phyloP scores from a whole-genome alignment of 2,113 vertebrate genomes.

The Bostrychus sinensis region DNA sequence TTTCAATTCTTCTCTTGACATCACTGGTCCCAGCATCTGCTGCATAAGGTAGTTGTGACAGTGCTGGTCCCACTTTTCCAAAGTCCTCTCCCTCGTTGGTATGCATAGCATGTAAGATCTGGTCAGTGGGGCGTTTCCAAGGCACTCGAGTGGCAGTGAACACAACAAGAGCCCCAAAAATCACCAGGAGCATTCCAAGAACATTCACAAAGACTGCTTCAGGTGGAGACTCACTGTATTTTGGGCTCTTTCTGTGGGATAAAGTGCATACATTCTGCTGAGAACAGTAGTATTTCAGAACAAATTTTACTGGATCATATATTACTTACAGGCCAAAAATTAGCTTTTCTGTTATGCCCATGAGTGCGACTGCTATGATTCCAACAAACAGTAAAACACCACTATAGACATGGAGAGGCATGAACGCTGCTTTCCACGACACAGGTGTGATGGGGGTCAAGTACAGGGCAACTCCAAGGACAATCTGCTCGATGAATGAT shows the following conservation, averaged over 20 bases:
- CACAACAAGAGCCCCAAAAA: slow-evolving; percentile 86
- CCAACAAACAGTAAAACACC: slow-evolving; percentile 88
- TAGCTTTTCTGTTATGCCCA: slow-evolving; percentile 96
- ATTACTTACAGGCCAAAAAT: slow-evolving; percentile 91
- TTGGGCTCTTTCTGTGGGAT: slow-evolving; percentile 63
- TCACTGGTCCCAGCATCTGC: slow-evolving; percentile 77
- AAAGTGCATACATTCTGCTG: not conserved
- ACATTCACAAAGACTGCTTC: slow-evolving; percentile 89
- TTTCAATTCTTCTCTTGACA: slow-evolving; percentile 80
- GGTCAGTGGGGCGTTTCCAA: slow-evolving; percentile 90
- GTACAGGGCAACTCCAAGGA: slow-evolving; percentile 86
- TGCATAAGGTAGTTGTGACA: slow-evolving; percentile 65
- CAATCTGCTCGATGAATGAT: slow-evolving; percentile 81
- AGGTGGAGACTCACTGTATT: slow-evolving; percentile 85
- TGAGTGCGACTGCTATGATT: slow-evolving; percentile 86
- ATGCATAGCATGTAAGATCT: slow-evolving; percentile 54
- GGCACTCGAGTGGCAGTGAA: slow-evolving; percentile 89
- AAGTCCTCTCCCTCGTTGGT: slow-evolving; percentile 59
- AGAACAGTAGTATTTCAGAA: not conserved
- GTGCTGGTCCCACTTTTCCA: slow-evolving; percentile 56
- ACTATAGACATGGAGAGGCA: slow-evolving; percentile 89
- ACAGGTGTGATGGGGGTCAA: slow-evolving; percentile 86
- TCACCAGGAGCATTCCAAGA: slow-evolving; percentile 85
- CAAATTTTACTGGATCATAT: not conserved
- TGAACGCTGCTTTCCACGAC: slow-evolving; percentile 79